Conservation (phyloP, 2,797 vertebrate genomes). For the Remorina albescens region DNA sequence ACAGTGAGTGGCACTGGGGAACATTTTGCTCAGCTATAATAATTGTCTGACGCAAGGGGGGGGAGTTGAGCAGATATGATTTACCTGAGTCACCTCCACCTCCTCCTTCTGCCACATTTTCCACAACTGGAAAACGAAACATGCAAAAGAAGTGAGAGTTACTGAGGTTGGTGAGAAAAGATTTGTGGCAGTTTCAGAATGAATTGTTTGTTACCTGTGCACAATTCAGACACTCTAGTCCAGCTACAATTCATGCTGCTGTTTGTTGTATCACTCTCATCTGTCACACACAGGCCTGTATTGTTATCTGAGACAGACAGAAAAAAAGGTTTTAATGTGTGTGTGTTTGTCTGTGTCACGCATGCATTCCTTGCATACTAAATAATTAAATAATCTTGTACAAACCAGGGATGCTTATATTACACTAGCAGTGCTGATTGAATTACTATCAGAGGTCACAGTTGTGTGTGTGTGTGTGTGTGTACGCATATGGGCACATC, state of each 20-base stretch:
- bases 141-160: conserved; percentile 8
- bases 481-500: conserved; percentile 36
- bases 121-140: conserved; percentile 69
- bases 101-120: conserved; percentile 60
- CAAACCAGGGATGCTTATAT: conserved; percentile 70
- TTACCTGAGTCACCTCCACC: conserved; percentile 75
- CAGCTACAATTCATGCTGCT: conserved; percentile 70
- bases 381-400: conserved; percentile 83
- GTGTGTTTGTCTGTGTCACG: conserved; percentile 8
- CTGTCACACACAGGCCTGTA: conserved; percentile 68
- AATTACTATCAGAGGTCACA: conserved; percentile 77
- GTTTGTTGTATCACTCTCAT: conserved; percentile 48
- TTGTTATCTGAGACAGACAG: conserved; percentile 65
- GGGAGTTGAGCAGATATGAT: conserved; percentile 17
- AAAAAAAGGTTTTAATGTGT: conserved; percentile 7
- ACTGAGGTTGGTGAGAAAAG: background rate
- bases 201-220: conserved; percentile 65
- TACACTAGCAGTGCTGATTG: conserved; percentile 79
- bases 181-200: background rate
- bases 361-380: conserved; percentile 58
- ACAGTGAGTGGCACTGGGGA: conserved; percentile 15
- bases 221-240: conserved; percentile 73
- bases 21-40: conserved; percentile 50
- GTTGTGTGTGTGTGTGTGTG: conserved; percentile 31
- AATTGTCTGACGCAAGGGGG: conserved; percentile 55